Evolutionary conservation across 1,140 invertebrate species (phyloP).

Genomic region (Cydia splendana): DNA sequence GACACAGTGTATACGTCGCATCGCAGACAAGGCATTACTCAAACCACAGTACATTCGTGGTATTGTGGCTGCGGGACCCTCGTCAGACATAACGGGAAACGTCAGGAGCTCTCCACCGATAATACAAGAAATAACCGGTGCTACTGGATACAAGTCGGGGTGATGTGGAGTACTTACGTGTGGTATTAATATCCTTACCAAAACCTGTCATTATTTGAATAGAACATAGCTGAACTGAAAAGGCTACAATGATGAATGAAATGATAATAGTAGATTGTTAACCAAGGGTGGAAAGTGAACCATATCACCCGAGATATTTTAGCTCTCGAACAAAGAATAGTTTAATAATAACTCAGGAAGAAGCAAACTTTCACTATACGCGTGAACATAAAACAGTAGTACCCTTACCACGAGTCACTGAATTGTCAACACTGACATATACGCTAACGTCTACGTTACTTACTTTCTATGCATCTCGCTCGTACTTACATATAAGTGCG

Average conservation of each 20-base stretch:
- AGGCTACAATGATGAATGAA: background rate
- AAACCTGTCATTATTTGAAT: background rate
- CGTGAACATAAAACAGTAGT: background rate
- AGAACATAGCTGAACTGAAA: constrained; percentile 1
- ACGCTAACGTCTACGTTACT: too few species aligned
- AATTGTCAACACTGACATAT: too few species aligned
- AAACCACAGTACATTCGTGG: constrained; percentile 21
- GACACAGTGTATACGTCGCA: background rate
- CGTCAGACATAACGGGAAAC: constrained; percentile 27
- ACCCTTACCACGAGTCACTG: too few species aligned
- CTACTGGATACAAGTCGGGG: constrained; percentile 8
- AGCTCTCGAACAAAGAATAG: too few species aligned
- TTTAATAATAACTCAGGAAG: too few species aligned
- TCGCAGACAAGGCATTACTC: constrained; percentile 29
- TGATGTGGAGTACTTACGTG: constrained; percentile 14
- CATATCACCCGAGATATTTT: too few species aligned
- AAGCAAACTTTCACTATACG: too few species aligned
- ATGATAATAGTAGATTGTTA: too few species aligned
- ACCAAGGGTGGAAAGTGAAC: too few species aligned
- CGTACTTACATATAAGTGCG: too few species aligned
- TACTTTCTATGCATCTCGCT: too few species aligned
- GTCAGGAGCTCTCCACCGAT: constrained; percentile 23
- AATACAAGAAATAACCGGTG: constrained; percentile 31
- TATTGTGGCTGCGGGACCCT: constrained; percentile 26
- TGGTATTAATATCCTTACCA: constrained; percentile 20